A percentile compares a stretch with the other conserved stretches of the same genome.
Conservation (phyloP, 2,113 vertebrate species). For the Reinhardtius hippoglossoides region DNA sequence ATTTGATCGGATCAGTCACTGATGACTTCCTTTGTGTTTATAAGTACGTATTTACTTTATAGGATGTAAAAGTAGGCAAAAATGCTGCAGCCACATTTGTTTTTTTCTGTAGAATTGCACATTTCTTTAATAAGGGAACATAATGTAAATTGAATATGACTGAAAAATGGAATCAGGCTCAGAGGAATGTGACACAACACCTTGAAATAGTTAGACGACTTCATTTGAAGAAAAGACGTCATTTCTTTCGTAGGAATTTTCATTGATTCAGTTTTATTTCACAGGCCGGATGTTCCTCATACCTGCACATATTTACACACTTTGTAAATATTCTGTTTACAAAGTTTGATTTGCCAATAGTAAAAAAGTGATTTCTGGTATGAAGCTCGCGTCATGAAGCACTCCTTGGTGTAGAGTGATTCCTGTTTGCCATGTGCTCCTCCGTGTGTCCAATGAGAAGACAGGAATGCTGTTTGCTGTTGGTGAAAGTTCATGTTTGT, state of each 20-base stretch:
- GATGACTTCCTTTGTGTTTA: too few relatives aligned
- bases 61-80: too few relatives aligned
- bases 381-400: too few relatives aligned
- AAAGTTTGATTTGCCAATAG: neutral
- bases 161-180: neutral
- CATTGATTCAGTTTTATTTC: neutral
- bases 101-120: too few relatives aligned
- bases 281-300: too few relatives aligned
- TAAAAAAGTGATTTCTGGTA: too few relatives aligned
- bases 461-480: conserved; percentile 5
- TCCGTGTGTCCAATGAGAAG: neutral
- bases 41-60: too few relatives aligned
- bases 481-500: conserved; percentile 42
- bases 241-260: neutral
- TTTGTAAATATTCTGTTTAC: neutral
- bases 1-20: too few relatives aligned
- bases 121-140: too few relatives aligned
- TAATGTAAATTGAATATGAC: neutral
- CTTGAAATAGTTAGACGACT: neutral
- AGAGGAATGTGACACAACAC: neutral
- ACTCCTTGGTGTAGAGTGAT: neutral
- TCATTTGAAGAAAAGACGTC: neutral
- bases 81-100: too few relatives aligned
- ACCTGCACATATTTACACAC: too few relatives aligned
- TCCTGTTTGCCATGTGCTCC: neutral